Evolutionary conservation across 2,113 vertebrate species (phyloP), one percentile per base, ranked within the genome.

Genomic region (Periophthalmodon schlosseri): DNA sequence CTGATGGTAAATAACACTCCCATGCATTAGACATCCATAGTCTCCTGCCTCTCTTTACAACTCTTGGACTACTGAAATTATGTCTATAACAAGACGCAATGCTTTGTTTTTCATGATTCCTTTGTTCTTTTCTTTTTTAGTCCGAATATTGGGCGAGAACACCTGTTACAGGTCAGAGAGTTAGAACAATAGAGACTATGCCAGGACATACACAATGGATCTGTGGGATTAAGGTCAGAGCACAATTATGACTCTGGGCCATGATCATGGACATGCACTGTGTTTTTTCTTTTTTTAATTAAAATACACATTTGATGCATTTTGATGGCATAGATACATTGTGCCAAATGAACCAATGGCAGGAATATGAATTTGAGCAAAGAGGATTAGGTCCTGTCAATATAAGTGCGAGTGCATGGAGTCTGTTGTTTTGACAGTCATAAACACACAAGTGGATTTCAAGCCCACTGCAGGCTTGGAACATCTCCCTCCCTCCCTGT

Each of bases 171-270:
- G 52, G 52, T 56, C 52, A 56, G 66, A 66, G 79, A 52, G 64
- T 70, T 63, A 52, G 61, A 86, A 91, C 85, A 87, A 82, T 75
- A 73, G 71, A 71, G 76, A 80, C 69, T 54, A 74, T 77, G 70
- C 44, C 34, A 11, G 70, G 61, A 9, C 69, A 72, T 36, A 73
- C 68, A 82, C 85, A 84, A 20, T 82, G 58, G 78, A 47, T 85
- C 75, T 84, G 70, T 66, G 72, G 84, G 89, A 92, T 92, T 92
- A 89, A 82, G 87, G 90, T 91, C 89, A 90, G 57, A 72, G 67
- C 72, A 67, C 78, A 83, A 85, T 86, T 85, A 77, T 86, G 83
- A 68, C 68, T 74, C 65, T 78, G 73, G 85, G 69, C 79, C 73
- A 68, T 50, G 61, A 74, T 69, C 73, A 75, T 81, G 65, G 69